phyloP scores from a whole-genome alignment of 2,888 invertebrate species.

The Ceriagrion tenellum region DNA sequence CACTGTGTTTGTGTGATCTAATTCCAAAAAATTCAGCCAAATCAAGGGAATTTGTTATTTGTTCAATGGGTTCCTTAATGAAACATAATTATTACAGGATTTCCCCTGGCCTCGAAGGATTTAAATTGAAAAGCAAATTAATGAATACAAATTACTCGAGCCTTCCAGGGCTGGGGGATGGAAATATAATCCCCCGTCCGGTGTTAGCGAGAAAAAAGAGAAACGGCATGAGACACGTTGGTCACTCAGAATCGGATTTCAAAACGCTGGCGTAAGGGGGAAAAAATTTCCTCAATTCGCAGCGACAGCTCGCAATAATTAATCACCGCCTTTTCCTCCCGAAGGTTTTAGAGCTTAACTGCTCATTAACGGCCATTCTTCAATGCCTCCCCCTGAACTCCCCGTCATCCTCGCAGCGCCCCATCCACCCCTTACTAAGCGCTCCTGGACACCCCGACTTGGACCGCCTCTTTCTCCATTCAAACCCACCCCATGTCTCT shows the following conservation, averaged over 20 bases:
- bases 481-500: background rate
- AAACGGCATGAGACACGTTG: background rate
- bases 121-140: background rate
- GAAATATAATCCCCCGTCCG: background rate
- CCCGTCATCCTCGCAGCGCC: background rate
- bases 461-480: background rate
- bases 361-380: slow-evolving; percentile 23
- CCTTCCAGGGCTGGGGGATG: background rate
- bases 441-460: background rate
- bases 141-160: background rate
- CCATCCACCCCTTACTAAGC: background rate
- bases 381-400: background rate
- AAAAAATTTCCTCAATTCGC: background rate
- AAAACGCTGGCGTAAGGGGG: background rate
- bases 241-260: slow-evolving; percentile 10
- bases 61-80: background rate
- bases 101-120: background rate
- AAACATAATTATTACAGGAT: background rate
- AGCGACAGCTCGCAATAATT: slow-evolving; percentile 34
- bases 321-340: background rate
- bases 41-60: background rate
- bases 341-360: background rate
- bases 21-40: background rate
- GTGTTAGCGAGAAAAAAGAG: background rate
- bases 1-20: background rate